Base-by-base conservation (phyloP, 2,888 invertebrate species). In the Aporophyla lueneburgensis region DNA sequence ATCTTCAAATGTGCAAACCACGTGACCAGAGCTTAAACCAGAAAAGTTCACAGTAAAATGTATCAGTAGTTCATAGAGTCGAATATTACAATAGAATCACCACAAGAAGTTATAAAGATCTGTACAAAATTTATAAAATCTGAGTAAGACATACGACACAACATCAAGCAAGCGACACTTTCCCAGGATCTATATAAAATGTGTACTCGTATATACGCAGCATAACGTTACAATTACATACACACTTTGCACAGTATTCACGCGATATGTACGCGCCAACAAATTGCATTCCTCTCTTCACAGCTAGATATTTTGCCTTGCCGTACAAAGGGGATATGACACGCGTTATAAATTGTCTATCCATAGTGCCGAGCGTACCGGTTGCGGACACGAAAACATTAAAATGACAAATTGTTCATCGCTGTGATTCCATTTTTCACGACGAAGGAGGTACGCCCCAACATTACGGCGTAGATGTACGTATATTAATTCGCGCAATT, bases 381-480 rank as follows among this genome's bases (percentile, higher is more conserved):
- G 91, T 87, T 90, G 93, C 89, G 90, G 92, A 93, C 93, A 92
- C 89, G 92, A 92, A 92, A 92, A 92, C 94, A 94, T 95, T 94
- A 94, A 94, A 95, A 95, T 95, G 94, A 95, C 94, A 94, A 94
- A 95, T 95, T 90, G 94, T 93, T 91, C 89, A 91, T 92, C 89
- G 92, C 93, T 91, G 90, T 91, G 91, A 93, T 93, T 93, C 93
- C 93, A 95, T 95, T 95, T 94, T 94, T 95, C 94, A 94, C 88
- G 81, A 83, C 87, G 91, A 92, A 93, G 91, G 90, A 93, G 91
- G 91, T 92, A 90, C 87, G 89, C 87, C 86, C 86, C 76, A 74
- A 81, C 87, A 87, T 89, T 87, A 89, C 81, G 81, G 80, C 86
- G 87, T 79, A 83, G 85, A 86, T 80, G 81, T 88, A 82, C 86